Base-by-base conservation (phyloP, 1,140 invertebrate genomes). In the Cheumatopsyche charites region DNA sequence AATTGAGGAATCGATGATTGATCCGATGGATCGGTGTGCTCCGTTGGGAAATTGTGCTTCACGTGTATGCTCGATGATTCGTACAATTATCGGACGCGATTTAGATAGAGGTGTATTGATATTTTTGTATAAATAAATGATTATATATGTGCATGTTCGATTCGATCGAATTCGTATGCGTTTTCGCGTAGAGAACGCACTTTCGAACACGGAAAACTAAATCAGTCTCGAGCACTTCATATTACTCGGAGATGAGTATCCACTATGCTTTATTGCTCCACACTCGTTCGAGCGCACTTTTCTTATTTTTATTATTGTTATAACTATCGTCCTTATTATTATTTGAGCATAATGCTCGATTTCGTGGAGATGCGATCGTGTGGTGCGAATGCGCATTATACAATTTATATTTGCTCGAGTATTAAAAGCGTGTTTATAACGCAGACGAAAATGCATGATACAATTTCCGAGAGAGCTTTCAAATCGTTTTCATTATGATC, bases 191-290 rank as follows among this genome's bases (percentile, higher is more conserved):
- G 45, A 41, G 25, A 42, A 70, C 55, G 68, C 25, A 23, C 65
- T 1, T 41, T 23, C 45, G 23, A 47, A 49, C 68, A 47, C 68
- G 61, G 55, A 62, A 62, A 70, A 70, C 68, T 70, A 70, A 70
- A 62, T 62, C 68, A 70, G 68, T 69, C 68, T 41, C 68, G 68
- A 61, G 42, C 68, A 70, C 58, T 70, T 55, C 68, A 62, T 70
- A 70, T 70, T 70, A 70, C 68, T 67, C 17, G 55, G 61, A 70
- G 68, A 70, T 70, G 55, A 62, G 68, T 70, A 70, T 70, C 68
- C 68, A 62, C 36, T 29, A 47, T 62, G 68, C 61, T 70, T 62
- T 70, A 70, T 70, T 70, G 68, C 68, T 70, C 68, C 68, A 70
- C 68, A 70, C 68, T 70, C 68, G 19, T 62, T 62, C 26, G 9